Percentiles rank a stretch among this genome's conserved stretches.
Conservation (phyloP, 2,888 invertebrate species). For the Anticlea derivata region DNA sequence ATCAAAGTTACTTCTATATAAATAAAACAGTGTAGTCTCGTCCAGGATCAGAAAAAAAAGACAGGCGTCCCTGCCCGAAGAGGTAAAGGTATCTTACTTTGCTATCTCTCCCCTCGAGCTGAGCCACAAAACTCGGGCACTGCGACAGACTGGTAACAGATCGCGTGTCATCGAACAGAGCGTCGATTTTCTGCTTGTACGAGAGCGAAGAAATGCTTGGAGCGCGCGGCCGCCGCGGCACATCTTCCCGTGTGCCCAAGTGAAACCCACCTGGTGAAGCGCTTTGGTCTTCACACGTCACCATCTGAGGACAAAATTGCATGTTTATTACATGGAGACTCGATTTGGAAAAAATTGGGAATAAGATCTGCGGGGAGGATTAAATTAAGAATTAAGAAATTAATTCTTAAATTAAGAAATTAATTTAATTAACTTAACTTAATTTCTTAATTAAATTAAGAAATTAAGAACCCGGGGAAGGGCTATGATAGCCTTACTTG, state of each 20-base stretch:
- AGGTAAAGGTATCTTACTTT: constrained; percentile 56
- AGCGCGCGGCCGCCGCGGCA: constrained; percentile 64
- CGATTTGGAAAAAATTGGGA: too few relatives aligned
- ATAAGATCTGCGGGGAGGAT: too few relatives aligned
- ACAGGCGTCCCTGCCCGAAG: neutral
- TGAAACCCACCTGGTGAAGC: constrained; percentile 72
- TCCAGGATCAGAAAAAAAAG: too few relatives aligned
- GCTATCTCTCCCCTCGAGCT: constrained; percentile 62
- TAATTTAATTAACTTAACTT: too few relatives aligned
- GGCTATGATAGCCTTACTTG: too few relatives aligned
- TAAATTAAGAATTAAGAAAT: too few relatives aligned
- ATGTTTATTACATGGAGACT: too few relatives aligned
- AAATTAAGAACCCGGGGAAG: too few relatives aligned
- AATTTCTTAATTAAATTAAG: too few relatives aligned
- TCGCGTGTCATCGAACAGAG: constrained; percentile 90
- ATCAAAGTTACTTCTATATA: too few relatives aligned
- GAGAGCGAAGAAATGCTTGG: constrained; percentile 84
- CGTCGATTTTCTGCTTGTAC: constrained; percentile 93
- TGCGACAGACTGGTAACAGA: constrained; percentile 81
- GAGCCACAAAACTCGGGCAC: constrained; percentile 46
- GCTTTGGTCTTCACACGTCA: constrained; percentile 72
- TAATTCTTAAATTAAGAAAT: too few relatives aligned
- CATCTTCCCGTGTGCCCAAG: constrained; percentile 71
- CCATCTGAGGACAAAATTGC: constrained; percentile 63
- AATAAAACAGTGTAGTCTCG: too few relatives aligned